phyloP scores from a whole-genome alignment of 2,888 invertebrate species.

The Amphipoea lucens region DNA sequence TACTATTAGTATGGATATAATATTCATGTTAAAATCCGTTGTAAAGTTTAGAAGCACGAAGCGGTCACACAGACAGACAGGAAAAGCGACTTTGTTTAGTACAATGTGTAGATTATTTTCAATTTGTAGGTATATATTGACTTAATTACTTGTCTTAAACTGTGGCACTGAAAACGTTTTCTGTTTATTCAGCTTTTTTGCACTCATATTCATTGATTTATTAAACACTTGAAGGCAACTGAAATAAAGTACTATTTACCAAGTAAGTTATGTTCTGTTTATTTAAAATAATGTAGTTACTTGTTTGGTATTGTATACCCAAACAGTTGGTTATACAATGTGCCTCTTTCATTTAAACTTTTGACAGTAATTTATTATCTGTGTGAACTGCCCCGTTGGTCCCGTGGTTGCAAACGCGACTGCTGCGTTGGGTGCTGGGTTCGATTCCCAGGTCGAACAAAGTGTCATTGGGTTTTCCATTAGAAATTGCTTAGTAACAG shows the following conservation, averaged over 20 bases:
- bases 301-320: too few relatives aligned
- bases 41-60: background rate
- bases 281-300: background rate
- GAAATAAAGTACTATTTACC: background rate
- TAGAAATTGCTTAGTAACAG: too few relatives aligned
- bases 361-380: background rate
- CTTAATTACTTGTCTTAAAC: background rate
- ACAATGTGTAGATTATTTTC: background rate
- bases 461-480: too few relatives aligned
- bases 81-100: background rate
- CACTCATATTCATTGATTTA: background rate
- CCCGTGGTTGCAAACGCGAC: too few relatives aligned
- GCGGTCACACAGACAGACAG: background rate
- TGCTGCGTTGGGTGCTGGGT: too few relatives aligned
- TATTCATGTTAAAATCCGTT: background rate
- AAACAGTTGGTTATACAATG: background rate
- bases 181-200: constrained; percentile 3
- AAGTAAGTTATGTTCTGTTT: background rate
- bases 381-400: too few relatives aligned
- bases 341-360: background rate
- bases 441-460: too few relatives aligned
- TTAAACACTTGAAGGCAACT: background rate
- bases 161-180: background rate
- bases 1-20: too few relatives aligned
- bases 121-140: background rate